These are phyloP conservation scores for Aplochiton taeniatus DNA, from an alignment of 2,797 vertebrate genomes.

Conservation along the genomic window DNA sequence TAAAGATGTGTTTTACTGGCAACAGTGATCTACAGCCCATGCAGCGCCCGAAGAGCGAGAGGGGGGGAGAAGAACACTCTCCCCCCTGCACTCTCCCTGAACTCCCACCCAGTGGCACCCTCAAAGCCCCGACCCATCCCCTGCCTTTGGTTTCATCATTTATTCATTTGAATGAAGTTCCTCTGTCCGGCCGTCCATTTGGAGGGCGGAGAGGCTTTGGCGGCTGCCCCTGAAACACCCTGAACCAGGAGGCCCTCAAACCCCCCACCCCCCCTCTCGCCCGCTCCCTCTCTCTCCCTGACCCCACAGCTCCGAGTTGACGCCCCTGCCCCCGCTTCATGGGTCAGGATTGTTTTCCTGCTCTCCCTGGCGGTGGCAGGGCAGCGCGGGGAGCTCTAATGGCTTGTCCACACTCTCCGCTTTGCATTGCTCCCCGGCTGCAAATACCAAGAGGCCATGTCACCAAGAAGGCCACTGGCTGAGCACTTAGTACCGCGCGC, in stretches of 20 bases:
- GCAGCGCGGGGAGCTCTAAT: constrained; percentile 56
- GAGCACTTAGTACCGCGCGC: constrained; percentile 53
- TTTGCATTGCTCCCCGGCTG: constrained; percentile 61
- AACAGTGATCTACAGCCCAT: constrained; percentile 58
- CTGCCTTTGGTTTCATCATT: constrained; percentile 57
- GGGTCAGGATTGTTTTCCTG: constrained; percentile 58
- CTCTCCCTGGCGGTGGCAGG: constrained; percentile 29
- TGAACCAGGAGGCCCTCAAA: too few relatives aligned
- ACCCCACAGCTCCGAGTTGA: constrained; percentile 20
- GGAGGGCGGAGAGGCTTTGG: constrained; percentile 44
- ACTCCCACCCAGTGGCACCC: constrained; percentile 56
- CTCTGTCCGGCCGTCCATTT: constrained; percentile 49
- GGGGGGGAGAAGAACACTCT: constrained; percentile 23
- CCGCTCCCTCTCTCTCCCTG: constrained; percentile 15
- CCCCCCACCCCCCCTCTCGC: not conserved
- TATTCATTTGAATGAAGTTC: constrained; percentile 57
- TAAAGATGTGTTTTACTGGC: constrained; percentile 59
- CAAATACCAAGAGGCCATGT: constrained; percentile 58
- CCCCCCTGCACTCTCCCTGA: constrained; percentile 64
- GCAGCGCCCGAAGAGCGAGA: constrained; percentile 30
- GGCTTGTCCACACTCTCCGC: constrained; percentile 52
- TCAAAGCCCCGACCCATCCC: constrained; percentile 33
- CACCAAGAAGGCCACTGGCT: constrained; percentile 42
- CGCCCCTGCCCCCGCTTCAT: constrained; percentile 32
- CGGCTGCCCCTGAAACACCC: too few relatives aligned